Conservation (phyloP, 2,797 vertebrate species). For the Cyprinodon diabolis region DNA sequence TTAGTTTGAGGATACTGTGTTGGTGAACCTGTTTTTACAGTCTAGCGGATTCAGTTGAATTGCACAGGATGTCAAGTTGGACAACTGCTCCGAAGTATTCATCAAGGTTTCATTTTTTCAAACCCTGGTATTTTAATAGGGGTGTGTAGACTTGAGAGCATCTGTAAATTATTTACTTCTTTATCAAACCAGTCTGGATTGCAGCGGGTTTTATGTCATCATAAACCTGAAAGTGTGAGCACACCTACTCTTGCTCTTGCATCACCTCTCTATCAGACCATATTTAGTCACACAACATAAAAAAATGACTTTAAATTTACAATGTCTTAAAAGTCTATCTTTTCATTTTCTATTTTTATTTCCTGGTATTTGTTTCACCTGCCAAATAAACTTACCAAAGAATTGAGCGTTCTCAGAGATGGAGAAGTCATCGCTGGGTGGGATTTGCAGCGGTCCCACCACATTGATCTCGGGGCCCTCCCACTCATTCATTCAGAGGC, state of each 20-base stretch:
- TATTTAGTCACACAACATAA: not conserved
- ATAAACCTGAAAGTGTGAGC: not conserved
- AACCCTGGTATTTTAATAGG: not conserved
- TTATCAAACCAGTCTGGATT: not conserved
- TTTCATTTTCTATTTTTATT: not conserved
- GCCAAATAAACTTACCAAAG: conserved; percentile 85
- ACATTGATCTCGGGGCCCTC: conserved; percentile 89
- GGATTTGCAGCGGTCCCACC: conserved; percentile 88
- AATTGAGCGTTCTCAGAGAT: conserved; percentile 87
- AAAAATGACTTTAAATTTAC: not conserved
- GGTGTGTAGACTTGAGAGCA: not conserved
- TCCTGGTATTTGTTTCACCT: not conserved
- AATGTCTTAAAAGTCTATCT: not conserved
- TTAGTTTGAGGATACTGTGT: too few relatives aligned
- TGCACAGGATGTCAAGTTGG: too few relatives aligned
- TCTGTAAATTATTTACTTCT: not conserved
- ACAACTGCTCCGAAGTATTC: too few relatives aligned
- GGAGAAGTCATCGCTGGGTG: conserved; percentile 86
- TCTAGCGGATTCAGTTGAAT: too few relatives aligned
- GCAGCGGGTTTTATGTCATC: not conserved
- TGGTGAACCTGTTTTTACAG: too few relatives aligned
- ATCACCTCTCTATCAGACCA: not conserved
- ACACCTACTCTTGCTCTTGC: not conserved
- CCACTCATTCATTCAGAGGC: conserved; percentile 83
- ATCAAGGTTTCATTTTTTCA: not conserved